Evolutionary conservation across 2,888 invertebrate genomes (phyloP).

Genomic region (Neoaliturus tenellus): DNA sequence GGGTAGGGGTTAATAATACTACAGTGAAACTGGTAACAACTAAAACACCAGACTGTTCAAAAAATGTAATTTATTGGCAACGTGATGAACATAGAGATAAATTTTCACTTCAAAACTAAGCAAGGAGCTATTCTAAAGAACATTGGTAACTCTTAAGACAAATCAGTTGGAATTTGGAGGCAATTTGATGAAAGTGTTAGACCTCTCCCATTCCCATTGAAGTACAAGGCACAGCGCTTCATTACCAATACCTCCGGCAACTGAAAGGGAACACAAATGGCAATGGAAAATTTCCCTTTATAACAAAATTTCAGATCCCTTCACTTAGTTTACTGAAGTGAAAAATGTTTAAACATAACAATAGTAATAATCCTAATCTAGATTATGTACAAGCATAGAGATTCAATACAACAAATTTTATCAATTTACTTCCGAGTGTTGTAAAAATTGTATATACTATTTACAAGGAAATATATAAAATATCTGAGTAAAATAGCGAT

Average conservation of each 20-base stretch:
- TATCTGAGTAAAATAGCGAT: constrained; percentile 58
- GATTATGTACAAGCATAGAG: constrained; percentile 57
- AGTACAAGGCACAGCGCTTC: constrained; percentile 57
- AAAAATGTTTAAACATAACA: constrained; percentile 56
- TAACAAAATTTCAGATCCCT: constrained; percentile 54
- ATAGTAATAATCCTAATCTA: constrained; percentile 57
- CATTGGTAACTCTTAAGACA: constrained; percentile 49
- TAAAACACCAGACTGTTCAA: constrained; percentile 27
- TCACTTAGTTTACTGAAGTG: constrained; percentile 59
- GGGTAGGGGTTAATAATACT: no score
- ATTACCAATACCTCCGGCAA: constrained; percentile 15
- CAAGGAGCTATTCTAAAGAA: constrained; percentile 57
- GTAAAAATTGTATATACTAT: constrained; percentile 65
- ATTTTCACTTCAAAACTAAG: constrained; percentile 63
- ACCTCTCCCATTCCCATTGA: constrained; percentile 47
- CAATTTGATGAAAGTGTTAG: constrained; percentile 20
- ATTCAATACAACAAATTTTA: constrained; percentile 59
- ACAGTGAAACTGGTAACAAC: no score
- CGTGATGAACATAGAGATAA: constrained; percentile 61
- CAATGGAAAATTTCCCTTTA: constrained; percentile 50
- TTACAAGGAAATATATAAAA: constrained; percentile 62
- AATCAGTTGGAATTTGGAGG: constrained; percentile 53
- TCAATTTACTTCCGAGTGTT: constrained; percentile 58
- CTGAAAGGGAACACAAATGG: constrained; percentile 41
- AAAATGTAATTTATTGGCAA: constrained; percentile 62